Conservation (phyloP, 2,888 invertebrate genomes). For the Tigriopus californicus region DNA sequence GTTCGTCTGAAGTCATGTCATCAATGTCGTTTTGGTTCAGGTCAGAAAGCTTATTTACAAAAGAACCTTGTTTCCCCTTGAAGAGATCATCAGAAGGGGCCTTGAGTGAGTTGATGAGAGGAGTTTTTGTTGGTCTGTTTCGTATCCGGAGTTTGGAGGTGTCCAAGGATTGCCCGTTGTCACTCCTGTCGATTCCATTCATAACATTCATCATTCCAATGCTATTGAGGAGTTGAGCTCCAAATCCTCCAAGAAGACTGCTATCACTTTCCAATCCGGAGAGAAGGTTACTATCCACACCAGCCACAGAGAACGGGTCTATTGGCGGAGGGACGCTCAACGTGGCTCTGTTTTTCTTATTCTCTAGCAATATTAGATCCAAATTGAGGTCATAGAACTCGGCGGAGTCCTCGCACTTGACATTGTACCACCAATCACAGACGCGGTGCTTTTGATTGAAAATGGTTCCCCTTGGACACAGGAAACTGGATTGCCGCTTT, state of each 20-base stretch:
- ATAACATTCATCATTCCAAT: too few relatives aligned
- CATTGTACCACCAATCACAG: constrained; percentile 16
- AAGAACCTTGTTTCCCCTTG: neutral
- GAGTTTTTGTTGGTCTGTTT: neutral
- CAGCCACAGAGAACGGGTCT: neutral
- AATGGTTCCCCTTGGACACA: constrained; percentile 14
- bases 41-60: too few relatives aligned
- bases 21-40: too few relatives aligned
- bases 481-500: constrained; percentile 11
- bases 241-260: neutral
- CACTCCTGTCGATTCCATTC: neutral
- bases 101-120: neutral
- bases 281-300: neutral
- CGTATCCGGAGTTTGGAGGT: too few relatives aligned
- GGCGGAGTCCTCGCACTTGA: constrained; percentile 12
- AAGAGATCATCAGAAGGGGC: neutral
- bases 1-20: too few relatives aligned
- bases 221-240: neutral
- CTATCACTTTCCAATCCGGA: neutral
- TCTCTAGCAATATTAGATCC: constrained; percentile 6
- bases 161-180: neutral
- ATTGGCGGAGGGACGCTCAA: neutral
- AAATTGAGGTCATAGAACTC: constrained; percentile 15
- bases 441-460: constrained; percentile 13
- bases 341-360: neutral